Conservation (phyloP, 2,888 invertebrate genomes). For the Altica lythri region DNA sequence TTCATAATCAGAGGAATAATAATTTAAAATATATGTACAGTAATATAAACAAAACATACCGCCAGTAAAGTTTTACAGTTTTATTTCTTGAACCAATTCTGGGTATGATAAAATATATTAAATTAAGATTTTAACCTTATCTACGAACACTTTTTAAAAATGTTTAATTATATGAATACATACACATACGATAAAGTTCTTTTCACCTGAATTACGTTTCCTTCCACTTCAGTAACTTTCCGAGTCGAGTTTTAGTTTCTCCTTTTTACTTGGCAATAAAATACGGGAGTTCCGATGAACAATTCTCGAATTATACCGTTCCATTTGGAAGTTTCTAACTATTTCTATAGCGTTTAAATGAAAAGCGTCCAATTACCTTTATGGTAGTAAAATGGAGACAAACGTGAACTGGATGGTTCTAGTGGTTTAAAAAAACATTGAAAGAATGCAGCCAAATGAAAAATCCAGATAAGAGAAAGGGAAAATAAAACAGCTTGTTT, state of each 20-base stretch:
- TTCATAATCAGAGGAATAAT: too few relatives aligned
- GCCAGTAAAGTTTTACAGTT: too few relatives aligned
- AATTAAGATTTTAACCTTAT: not conserved
- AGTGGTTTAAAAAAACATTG: not conserved
- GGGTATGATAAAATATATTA: not conserved
- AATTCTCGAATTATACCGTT: conserved; percentile 9
- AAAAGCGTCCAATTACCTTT: conserved; percentile 2
- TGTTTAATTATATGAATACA: too few relatives aligned
- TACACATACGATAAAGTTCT: not conserved
- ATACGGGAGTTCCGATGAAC: conserved; percentile 10
- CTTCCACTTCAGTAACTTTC: not conserved
- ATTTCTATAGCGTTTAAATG: conserved; percentile 1
- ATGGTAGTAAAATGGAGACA: conserved; percentile 3
- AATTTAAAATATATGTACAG: too few relatives aligned
- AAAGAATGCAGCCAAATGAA: not conserved
- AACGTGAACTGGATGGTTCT: not conserved
- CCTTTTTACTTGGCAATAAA: not conserved
- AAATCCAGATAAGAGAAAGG: too few relatives aligned
- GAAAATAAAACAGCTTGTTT: conserved; percentile 1
- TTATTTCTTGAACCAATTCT: too few relatives aligned
- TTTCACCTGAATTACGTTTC: not conserved
- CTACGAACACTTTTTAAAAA: too few relatives aligned
- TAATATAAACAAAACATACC: too few relatives aligned
- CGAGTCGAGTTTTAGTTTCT: conserved; percentile 1
- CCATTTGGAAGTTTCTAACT: conserved; percentile 2